Evolutionary conservation across 2,113 vertebrate genomes (phyloP), one percentile per base, ranked within the genome.

Genomic region (Oncorhynchus mykiss): DNA sequence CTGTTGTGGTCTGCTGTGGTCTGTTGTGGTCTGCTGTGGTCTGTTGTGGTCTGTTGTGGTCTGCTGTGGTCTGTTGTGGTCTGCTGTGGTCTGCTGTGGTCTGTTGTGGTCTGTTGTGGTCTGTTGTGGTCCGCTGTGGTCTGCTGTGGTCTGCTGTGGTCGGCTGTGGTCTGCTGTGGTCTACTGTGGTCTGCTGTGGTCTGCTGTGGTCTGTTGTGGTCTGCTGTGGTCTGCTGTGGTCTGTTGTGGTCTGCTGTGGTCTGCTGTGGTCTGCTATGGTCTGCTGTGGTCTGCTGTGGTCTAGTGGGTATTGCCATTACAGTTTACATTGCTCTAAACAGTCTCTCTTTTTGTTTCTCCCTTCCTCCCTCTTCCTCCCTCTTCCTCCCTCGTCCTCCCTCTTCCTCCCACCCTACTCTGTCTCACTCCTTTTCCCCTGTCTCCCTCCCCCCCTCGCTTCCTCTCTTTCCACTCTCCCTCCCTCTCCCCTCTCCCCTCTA

Each of bases 281-380:
- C 3, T 54, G 13, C 18, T 18, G 51, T 54, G 16, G 51, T 64
- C 39, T 45, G 39, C 39, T 45, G 71, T 73, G 60, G 60, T 51
- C 12, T 72, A 0, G 11, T 4, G 20, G 69, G 72, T 14, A 22
- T 13, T 24, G 16, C 68, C n/a, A 45, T 45, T 39, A n/a, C 67
- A 74, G 27, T 68, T 70, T 57, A 22, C 14, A 75, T 65, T 34
- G 18, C 29, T 64, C 57, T 70, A 16, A 45, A 49, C 34, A 7
- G n/a, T 11, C 8, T 31, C 25, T 68, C 12, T 69, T n/a, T 51
- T 11, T 49, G 68, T 70, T 22, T 48, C 4, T 25, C 24, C n/a
- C 2, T 13, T n/a, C 9, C 9, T 45, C 60, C 8, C 22, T 64
- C 60, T 24, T 6, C 4, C 22, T 34, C 34, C 31, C 22, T 24